Percentiles rank a stretch among this genome's conserved stretches.
phyloP scores from a whole-genome alignment of 2,888 invertebrate genomes.

The Tridacna gigas region DNA sequence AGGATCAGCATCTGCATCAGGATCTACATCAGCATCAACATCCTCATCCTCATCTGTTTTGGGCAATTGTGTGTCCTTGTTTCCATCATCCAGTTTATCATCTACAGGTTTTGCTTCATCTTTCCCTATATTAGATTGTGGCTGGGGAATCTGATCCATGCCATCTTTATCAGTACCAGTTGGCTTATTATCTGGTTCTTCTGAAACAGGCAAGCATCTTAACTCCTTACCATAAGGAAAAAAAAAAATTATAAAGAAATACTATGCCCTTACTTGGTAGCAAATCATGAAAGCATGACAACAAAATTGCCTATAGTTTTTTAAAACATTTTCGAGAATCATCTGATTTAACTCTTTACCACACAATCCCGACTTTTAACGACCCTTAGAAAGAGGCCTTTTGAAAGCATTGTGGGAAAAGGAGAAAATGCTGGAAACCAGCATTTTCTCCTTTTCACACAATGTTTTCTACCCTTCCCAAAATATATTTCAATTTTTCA shows the following conservation, averaged over 20 bases:
- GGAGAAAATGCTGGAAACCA: no score
- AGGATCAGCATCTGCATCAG: not conserved
- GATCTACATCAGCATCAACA: not conserved
- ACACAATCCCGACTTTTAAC: no score
- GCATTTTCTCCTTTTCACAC: no score
- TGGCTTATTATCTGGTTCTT: not conserved
- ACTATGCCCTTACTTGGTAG: not conserved
- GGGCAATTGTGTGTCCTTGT: no score
- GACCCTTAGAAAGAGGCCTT: no score
- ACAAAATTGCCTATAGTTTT: no score
- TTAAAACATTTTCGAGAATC: no score
- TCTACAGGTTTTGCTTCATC: not conserved
- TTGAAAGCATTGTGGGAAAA: no score
- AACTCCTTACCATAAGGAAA: not conserved
- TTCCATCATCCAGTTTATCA: slow-evolving; percentile 11
- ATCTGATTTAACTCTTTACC: no score
- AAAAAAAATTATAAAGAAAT: not conserved
- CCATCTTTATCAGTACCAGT: not conserved
- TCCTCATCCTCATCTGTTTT: not conserved
- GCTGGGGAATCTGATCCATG: not conserved
- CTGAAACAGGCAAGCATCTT: not conserved
- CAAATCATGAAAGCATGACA: no score
- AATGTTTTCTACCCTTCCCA: no score
- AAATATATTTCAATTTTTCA: no score
- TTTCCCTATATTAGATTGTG: not conserved